Conservation (phyloP, 2,888 invertebrate species). For the Laothoe populi region DNA sequence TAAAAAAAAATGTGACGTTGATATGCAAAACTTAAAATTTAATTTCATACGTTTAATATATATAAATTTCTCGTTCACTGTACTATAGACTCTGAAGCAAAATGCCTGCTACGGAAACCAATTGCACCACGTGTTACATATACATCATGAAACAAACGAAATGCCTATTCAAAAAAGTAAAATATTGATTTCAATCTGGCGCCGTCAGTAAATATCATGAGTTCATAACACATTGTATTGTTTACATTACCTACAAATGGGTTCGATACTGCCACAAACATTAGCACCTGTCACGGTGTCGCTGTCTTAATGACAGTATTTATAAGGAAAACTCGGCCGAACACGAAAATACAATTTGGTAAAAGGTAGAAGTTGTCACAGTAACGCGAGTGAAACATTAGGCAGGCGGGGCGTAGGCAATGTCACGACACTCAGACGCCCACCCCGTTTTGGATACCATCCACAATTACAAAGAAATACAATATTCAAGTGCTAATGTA, state of each 20-base stretch:
- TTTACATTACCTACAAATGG: slow-evolving; percentile 71
- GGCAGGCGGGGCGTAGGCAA: slow-evolving; percentile 55
- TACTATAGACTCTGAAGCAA: no score
- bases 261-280: slow-evolving; percentile 71
- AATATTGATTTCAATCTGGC: slow-evolving; percentile 49
- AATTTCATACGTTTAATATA: no score
- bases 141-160: no score
- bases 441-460: slow-evolving; percentile 52
- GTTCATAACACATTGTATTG: slow-evolving; percentile 63
- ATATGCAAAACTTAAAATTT: no score
- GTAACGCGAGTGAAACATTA: slow-evolving; percentile 81
- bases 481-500: slow-evolving; percentile 50
- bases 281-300: slow-evolving; percentile 79
- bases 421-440: slow-evolving; percentile 56
- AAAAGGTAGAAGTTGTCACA: slow-evolving; percentile 80
- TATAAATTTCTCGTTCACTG: no score
- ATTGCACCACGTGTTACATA: no score
- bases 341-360: slow-evolving; percentile 85
- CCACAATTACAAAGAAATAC: slow-evolving; percentile 62
- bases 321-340: slow-evolving; percentile 82
- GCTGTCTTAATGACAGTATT: slow-evolving; percentile 83
- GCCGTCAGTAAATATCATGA: slow-evolving; percentile 55
- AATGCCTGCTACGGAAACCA: no score
- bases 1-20: no score
- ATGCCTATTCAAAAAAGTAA: slow-evolving; percentile 28